phyloP scores from a whole-genome alignment of 2,888 invertebrate species.

The Eupithecia subumbrata region DNA sequence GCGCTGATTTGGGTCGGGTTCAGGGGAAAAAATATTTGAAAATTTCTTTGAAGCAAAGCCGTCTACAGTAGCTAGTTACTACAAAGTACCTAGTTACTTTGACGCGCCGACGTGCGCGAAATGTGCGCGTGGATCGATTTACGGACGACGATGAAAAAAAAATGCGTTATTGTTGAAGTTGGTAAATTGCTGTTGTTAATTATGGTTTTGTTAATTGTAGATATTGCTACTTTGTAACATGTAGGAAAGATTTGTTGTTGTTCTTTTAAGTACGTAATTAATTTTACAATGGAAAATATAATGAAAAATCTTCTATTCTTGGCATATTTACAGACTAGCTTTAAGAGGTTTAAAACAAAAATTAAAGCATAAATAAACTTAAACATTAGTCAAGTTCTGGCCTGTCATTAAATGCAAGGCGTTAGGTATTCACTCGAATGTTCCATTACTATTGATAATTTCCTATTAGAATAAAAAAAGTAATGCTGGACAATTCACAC shows the following conservation, averaged over 20 bases:
- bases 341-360: too few species aligned
- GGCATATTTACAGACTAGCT: too few species aligned
- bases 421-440: too few species aligned
- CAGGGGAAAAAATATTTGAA: too few species aligned
- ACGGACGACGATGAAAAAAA: background rate
- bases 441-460: too few species aligned
- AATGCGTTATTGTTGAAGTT: background rate
- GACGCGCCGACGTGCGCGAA: slow-evolving; percentile 8
- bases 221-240: background rate
- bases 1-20: too few species aligned
- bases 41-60: background rate
- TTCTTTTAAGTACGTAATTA: background rate
- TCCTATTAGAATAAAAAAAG: background rate
- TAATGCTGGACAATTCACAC: too few species aligned
- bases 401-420: too few species aligned
- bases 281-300: background rate
- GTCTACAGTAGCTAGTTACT: background rate
- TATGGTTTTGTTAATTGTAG: background rate
- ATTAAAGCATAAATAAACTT: too few species aligned
- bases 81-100: background rate
- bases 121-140: background rate
- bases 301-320: background rate
- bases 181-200: background rate
- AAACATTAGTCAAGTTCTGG: too few species aligned
- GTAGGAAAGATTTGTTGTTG: background rate